Evolutionary conservation across 2,113 vertebrate species (phyloP).

Genomic region (Pionites leucogaster): DNA sequence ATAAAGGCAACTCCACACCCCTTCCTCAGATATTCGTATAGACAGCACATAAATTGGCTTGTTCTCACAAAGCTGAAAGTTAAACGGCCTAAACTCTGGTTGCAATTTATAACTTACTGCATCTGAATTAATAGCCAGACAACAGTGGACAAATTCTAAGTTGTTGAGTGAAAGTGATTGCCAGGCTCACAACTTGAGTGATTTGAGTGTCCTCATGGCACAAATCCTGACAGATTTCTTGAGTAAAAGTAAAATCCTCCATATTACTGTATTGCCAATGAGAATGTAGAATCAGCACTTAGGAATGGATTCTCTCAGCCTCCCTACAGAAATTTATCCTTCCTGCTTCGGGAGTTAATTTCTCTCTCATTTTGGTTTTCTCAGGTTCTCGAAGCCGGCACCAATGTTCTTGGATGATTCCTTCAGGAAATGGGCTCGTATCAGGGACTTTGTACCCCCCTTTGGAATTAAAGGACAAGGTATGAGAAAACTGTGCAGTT

Average conservation of each 20-base stretch:
- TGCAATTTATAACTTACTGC: background rate
- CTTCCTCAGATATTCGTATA: background rate
- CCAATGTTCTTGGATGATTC: slow-evolving; percentile 86
- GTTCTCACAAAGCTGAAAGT: background rate
- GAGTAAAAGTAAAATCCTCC: background rate
- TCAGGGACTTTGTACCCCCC: slow-evolving; percentile 83
- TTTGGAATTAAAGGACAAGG: slow-evolving; percentile 89
- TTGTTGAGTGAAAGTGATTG: background rate
- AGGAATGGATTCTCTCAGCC: background rate
- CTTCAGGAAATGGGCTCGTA: slow-evolving; percentile 82
- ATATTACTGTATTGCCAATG: background rate
- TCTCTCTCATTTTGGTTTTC: slow-evolving; percentile 56
- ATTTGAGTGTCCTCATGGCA: background rate
- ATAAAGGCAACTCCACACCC: background rate
- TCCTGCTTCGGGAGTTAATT: background rate
- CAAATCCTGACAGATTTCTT: background rate
- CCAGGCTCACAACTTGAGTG: background rate
- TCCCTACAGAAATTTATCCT: background rate
- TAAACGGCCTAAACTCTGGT: background rate
- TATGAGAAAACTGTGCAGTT: slow-evolving; percentile 54
- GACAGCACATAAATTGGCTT: background rate
- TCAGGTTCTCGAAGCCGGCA: slow-evolving; percentile 83
- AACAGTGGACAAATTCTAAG: background rate
- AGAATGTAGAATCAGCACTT: background rate
- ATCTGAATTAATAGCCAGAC: background rate